Base-by-base conservation (phyloP, 2,888 invertebrate genomes). In the Periphyllus acericola region DNA sequence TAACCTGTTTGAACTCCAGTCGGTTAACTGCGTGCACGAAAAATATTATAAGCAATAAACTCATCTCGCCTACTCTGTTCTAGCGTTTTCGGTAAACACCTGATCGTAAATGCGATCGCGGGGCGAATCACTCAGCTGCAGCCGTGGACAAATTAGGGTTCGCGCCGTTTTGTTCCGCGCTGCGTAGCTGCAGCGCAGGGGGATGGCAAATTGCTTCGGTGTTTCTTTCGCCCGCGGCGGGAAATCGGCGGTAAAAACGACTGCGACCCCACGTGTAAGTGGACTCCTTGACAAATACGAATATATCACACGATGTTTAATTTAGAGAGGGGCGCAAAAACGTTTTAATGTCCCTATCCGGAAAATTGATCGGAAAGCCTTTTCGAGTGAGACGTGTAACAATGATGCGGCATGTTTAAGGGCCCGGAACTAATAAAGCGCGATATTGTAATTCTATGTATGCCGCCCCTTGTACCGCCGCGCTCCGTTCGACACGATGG, bases 351-450 rank as follows among this genome's bases (percentile, higher is more conserved):
- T 80, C 36, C 19, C 25, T 40, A 52, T 21, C 84, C 84, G 86
- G 86, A 80, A 87, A 87, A 87, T 81, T 74, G 86, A 87, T 80
- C 86, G 78, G 86, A 36, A 86, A 79, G 86, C 68, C 72, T 87
- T 81, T 80, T 74, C 86, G 79, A 87, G 86, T 72, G 86, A 80
- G 60, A 80, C n/a, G 25, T 66, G 60, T 60, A 80, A 87, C 86
- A 81, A 80, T 74, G 60, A 74, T 80, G 72, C 71, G 80, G 80
- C 80, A 36, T 60, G 86, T 87, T 74, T 80, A 87, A 87, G 86
- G 80, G 80, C 55, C 86, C 60, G 86, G 86, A 87, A 87, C 80
- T 87, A 87, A 87, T 87, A 87, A 87, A 80, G 80, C 80, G 74
- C 74, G 40, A 86, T 86, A 79, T 86, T 79, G 72, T 86, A 86